phyloP scores from a whole-genome alignment of 2,113 vertebrate genomes.

The Percina caprodes region DNA sequence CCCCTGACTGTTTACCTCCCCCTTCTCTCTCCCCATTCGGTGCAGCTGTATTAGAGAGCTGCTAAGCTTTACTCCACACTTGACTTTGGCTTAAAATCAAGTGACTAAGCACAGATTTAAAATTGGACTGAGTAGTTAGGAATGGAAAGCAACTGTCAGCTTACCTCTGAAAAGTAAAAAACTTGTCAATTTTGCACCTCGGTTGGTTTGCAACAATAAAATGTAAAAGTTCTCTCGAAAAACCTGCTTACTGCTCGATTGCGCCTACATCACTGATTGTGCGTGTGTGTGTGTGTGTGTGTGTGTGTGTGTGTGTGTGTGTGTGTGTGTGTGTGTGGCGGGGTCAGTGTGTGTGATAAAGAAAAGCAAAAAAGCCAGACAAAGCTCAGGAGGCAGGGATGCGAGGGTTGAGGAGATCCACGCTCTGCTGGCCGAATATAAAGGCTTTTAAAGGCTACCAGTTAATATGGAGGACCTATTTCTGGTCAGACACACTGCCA shows the following conservation, averaged over 20 bases:
- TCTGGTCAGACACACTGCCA: conserved; percentile 45
- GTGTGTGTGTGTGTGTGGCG: neutral
- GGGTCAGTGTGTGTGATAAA: neutral
- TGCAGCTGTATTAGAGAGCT: conserved; percentile 1
- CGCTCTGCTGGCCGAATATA: conserved; percentile 69
- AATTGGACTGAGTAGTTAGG: conserved; percentile 58
- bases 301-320: conserved; percentile 9
- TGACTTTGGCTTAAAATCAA: conserved; percentile 55
- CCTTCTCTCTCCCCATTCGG: neutral
- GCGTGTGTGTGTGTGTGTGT: conserved; percentile 1
- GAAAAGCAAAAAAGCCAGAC: conserved; percentile 15
- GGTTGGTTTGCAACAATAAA: conserved; percentile 55
- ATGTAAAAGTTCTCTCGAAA: conserved; percentile 48
- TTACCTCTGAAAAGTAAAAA: conserved; percentile 53
- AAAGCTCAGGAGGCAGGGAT: conserved; percentile 33
- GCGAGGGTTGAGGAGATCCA: conserved; percentile 43
- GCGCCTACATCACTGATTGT: conserved; percentile 15
- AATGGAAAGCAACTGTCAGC: conserved; percentile 63
- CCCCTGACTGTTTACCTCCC: neutral
- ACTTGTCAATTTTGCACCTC: conserved; percentile 51
- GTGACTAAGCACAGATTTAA: conserved; percentile 72
- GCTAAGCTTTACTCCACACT: conserved; percentile 43
- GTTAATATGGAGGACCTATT: conserved; percentile 73
- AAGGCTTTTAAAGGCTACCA: conserved; percentile 59
- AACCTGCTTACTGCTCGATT: conserved; percentile 66